phyloP scores from a whole-genome alignment of 2,113 vertebrate genomes.

The Aspiorhynchus laticeps region DNA sequence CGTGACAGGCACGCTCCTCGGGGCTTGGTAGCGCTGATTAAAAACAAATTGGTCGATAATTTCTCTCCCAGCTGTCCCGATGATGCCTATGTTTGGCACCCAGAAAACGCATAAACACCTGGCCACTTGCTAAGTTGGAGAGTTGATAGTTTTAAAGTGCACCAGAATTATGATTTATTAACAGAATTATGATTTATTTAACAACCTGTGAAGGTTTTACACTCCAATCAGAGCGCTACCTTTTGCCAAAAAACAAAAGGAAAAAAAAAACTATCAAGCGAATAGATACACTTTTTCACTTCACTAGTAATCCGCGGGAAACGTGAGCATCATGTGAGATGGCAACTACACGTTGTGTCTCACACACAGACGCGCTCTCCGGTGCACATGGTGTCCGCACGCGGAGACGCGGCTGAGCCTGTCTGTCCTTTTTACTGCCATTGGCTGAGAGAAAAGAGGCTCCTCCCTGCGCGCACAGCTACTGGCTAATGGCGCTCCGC shows the following conservation, averaged over 20 bases:
- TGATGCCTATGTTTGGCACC: not conserved
- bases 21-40: not conserved
- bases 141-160: not conserved
- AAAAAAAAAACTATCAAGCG: conserved; percentile 3
- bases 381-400: conserved; percentile 77
- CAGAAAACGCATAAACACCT: not conserved
- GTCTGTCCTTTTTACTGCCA: conserved; percentile 54
- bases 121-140: not conserved
- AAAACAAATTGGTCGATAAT: conserved; percentile 24
- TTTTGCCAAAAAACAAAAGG: not conserved
- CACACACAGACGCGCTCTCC: conserved; percentile 59
- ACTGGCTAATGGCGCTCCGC: conserved; percentile 73
- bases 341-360: conserved; percentile 71
- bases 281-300: conserved; percentile 60
- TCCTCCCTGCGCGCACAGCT: conserved; percentile 58
- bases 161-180: not conserved
- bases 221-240: not conserved
- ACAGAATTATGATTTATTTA: not conserved
- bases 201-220: not conserved
- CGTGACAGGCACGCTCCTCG: conserved; percentile 67
- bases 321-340: conserved; percentile 70
- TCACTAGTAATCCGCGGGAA: conserved; percentile 72
- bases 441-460: conserved; percentile 59
- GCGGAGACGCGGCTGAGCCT: conserved; percentile 63
- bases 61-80: conserved; percentile 1